Evolutionary conservation across 2,888 invertebrate genomes (phyloP), one percentile per base, ranked within the genome.

Genomic region (Pristionchus fissidentatus): DNA sequence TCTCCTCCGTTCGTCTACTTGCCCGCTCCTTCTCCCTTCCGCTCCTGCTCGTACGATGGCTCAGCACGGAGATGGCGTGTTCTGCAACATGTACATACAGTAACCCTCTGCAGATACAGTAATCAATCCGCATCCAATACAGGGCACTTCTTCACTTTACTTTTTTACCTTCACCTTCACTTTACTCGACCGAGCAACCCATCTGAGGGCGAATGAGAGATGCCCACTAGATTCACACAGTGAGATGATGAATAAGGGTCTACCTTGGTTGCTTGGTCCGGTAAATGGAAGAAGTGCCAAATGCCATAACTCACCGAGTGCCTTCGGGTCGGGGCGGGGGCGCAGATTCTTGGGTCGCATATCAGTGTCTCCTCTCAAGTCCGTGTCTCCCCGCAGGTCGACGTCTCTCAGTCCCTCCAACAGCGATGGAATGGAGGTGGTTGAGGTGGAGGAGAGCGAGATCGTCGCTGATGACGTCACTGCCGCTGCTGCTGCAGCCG

Each of bases 341-440:
- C n/a, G n/a, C n/a, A n/a, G n/a, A n/a, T n/a, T n/a, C n/a, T n/a
- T 66, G 66, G 32, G 19, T n/a, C 35, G 15, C 10, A 66, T 35
- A 38, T 66, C 66, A 10, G 41, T 35, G 15, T 29, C 60, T 10
- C 38, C 22, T 66, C 66, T 32, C 10, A 19, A 38, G 7, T 22
- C 38, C 13, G 32, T 3, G 3, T 62, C 62, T 22, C 29, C 57
- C 7, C 32, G 29, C 1, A n/a, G 22, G 15, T 35, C 66, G 38
- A 66, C 38, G 22, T 66, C 66, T 8, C 66, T 35, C 0, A 66
- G 66, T 1, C 66, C 66, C 19, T 66, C 66, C 38, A 66, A 38
- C 19, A 66, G 66, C 38, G 66, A 66, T 15, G 66, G 66, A 38
- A 66, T 75, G 46, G 43, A 75, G 29, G 43, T 19, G 49, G 62